These are phyloP conservation scores for Pyrrhosoma nymphula DNA, from an alignment of 2,888 invertebrate genomes.

Conservation along the genomic window DNA sequence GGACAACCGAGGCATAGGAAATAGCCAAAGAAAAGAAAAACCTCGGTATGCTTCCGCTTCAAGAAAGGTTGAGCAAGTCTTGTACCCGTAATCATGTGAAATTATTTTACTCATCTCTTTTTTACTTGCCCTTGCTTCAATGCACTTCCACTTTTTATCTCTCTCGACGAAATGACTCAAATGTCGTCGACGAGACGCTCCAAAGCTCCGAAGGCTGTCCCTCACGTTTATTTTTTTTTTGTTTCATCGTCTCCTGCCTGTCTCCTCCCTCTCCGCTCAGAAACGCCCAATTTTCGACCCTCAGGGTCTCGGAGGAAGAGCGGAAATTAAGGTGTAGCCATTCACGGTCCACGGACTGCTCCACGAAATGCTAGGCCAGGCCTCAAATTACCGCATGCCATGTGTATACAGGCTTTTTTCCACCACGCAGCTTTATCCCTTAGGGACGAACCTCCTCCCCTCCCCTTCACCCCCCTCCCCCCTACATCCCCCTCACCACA, in stretches of 20 bases:
- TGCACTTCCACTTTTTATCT: too few species aligned
- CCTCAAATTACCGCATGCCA: conserved; percentile 49
- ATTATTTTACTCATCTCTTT: too few species aligned
- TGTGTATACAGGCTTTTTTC: conserved; percentile 28
- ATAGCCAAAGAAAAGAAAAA: too few species aligned
- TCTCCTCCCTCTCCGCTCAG: not conserved
- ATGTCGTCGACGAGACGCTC: not conserved
- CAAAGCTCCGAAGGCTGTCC: not conserved
- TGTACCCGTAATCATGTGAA: too few species aligned
- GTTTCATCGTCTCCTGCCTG: not conserved
- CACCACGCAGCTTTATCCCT: not conserved
- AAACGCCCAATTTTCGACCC: not conserved
- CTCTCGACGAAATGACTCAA: not conserved
- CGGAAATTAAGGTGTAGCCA: conserved; percentile 65
- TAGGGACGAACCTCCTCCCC: not conserved
- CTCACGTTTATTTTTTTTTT: not conserved
- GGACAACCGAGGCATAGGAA: too few species aligned
- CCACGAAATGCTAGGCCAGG: conserved; percentile 58
- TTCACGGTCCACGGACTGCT: conserved; percentile 57
- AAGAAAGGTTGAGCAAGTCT: too few species aligned
- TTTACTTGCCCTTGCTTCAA: too few species aligned
- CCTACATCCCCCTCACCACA: not conserved
- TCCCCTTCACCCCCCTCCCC: not conserved
- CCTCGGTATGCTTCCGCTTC: too few species aligned
- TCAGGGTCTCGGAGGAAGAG: not conserved